Base-by-base conservation (phyloP, 2,113 vertebrate genomes). In the Spilogale gracilis region DNA sequence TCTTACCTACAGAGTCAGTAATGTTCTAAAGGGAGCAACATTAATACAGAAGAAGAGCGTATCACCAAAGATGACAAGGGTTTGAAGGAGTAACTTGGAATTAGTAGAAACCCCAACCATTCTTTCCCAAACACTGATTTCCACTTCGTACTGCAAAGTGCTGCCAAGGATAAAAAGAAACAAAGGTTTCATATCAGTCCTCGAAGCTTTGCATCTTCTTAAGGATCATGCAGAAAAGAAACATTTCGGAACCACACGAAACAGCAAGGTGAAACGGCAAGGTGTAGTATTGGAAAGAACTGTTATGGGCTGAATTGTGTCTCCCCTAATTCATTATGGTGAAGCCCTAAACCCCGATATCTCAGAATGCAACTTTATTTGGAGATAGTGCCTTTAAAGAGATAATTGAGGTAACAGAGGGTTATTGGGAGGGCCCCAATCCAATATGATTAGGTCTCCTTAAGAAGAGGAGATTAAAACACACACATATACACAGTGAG, bases 401-500 rank as follows among this genome's bases (percentile, higher is more conserved):
- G 14, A 58, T 43, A 81, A 87, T 58, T 73, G 25, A 61, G 56
- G 48, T 76, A 83, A 89, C 43, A 30, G 27, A 4, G 17, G 67
- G 30, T 32, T 0, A 1, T 32, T 27, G 4, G 2, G 13, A n/a
- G 43, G 3, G 13, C 1, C 9, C n/a, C 56, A 50, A 43, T 54
- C 27, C 69, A 78, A 9, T 27, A 21, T n/a, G 56, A 23, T 60
- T 56, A 74, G 54, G 9, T 23, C 38, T 48, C 11, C 6, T 25
- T 18, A 43, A 78, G 71, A 50, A 76, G 23, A 56, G 52, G 11
- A 74, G n/a, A 45, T 27, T 30, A 76, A 20, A 69, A 56, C 32
- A 86, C 13, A 80, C 52, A 38, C 17, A 4, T 43, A 60, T 21
- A 38, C 84, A 18, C 23, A 61, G 50, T 54, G 6, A 3, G 9